phyloP scores from a whole-genome alignment of 2,888 invertebrate genomes.

The Caenorhabditis sulstoni region DNA sequence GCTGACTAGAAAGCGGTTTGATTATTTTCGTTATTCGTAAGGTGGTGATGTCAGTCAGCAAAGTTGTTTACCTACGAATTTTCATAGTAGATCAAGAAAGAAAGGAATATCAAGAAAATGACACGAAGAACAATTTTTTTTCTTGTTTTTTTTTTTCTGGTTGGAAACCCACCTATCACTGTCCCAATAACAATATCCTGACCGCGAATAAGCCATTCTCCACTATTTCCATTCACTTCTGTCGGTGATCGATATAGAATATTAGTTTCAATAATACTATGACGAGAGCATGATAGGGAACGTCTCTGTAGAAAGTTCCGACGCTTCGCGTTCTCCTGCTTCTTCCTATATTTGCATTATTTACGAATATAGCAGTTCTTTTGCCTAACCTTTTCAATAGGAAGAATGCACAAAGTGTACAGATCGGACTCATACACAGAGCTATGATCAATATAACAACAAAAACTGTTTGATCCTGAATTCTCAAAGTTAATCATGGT shows the following conservation, averaged over 20 bases:
- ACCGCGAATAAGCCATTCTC: slow-evolving; percentile 67
- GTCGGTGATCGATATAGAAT: slow-evolving; percentile 70
- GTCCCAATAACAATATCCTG: slow-evolving; percentile 71
- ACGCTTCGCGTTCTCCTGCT: slow-evolving; percentile 28
- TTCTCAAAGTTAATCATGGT: background rate
- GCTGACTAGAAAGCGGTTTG: too few relatives aligned
- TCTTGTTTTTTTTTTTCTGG: background rate
- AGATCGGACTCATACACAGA: slow-evolving; percentile 51
- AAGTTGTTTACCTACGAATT: too few relatives aligned
- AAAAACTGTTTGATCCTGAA: slow-evolving; percentile 38
- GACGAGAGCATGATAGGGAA: slow-evolving; percentile 61
- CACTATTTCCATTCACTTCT: slow-evolving; percentile 39
- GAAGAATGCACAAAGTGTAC: slow-evolving; percentile 39
- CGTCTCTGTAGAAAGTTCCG: slow-evolving; percentile 44
- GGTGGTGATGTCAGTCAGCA: too few relatives aligned
- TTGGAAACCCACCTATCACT: slow-evolving; percentile 61
- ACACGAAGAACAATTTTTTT: too few relatives aligned
- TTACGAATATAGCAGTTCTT: background rate
- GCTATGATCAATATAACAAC: slow-evolving; percentile 43
- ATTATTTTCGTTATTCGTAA: too few relatives aligned
- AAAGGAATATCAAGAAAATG: too few relatives aligned
- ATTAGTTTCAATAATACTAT: slow-evolving; percentile 74
- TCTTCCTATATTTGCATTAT: slow-evolving; percentile 22
- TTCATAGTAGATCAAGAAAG: too few relatives aligned
- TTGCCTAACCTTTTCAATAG: slow-evolving; percentile 37